A percentile compares a stretch with the other conserved stretches of the same genome.
Conservation (phyloP, 2,113 vertebrate species). For the Probosciger aterrimus region DNA sequence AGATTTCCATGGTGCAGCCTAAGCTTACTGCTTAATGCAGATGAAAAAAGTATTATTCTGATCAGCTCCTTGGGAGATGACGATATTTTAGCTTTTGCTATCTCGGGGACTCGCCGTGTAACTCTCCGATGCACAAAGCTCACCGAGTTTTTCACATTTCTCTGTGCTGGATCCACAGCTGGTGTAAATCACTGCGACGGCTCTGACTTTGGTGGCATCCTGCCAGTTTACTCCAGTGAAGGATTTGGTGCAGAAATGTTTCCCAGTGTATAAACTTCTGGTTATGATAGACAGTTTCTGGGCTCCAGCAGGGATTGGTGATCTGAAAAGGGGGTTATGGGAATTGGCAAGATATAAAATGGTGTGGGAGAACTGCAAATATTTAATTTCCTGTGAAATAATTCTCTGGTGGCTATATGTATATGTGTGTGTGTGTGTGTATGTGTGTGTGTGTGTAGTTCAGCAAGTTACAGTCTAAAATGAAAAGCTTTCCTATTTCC, state of each 20-base stretch:
- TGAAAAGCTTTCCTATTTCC: not conserved
- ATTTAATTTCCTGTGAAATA: slow-evolving; percentile 61
- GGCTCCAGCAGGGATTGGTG: slow-evolving; percentile 28
- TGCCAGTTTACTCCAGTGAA: slow-evolving; percentile 32
- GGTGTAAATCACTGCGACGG: slow-evolving; percentile 11
- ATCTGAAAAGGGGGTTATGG: slow-evolving; percentile 49
- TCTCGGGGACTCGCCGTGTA: not conserved
- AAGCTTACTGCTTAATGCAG: not conserved
- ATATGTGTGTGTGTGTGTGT: not conserved
- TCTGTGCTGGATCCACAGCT: slow-evolving; percentile 3
- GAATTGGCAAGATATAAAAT: slow-evolving; percentile 51
- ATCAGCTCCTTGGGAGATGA: not conserved
- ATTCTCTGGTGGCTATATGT: slow-evolving; percentile 8
- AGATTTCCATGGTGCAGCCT: not conserved
- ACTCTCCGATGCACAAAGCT: not conserved
- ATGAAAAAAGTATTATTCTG: not conserved
- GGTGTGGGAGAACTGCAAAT: slow-evolving; percentile 40
- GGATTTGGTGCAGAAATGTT: slow-evolving; percentile 52
- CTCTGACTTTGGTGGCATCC: slow-evolving; percentile 12
- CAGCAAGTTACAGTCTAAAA: not conserved
- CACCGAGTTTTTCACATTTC: not conserved
- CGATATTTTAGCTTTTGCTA: not conserved
- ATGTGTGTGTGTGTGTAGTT: not conserved
- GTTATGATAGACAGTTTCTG: slow-evolving; percentile 53
- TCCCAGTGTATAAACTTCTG: slow-evolving; percentile 61